These are phyloP conservation scores for Acanthopleura granulata DNA, from an alignment of 2,888 invertebrate species.

Conservation along the genomic window DNA sequence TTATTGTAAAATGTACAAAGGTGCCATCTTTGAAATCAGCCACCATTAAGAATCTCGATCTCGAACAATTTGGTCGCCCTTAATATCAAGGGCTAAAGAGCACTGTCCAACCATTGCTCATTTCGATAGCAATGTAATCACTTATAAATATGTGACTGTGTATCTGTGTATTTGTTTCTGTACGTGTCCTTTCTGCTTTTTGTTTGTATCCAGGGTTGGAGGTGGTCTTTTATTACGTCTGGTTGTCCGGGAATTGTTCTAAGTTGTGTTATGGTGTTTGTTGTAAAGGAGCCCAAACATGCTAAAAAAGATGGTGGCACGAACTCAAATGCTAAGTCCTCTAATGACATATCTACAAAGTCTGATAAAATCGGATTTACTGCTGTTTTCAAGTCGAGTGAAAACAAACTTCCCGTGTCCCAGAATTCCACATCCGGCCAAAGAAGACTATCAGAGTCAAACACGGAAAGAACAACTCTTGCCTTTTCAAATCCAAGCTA, in stretches of 20 bases:
- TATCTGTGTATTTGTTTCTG: too few species aligned
- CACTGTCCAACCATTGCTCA: too few species aligned
- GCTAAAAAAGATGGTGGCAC: not conserved
- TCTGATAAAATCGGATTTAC: too few species aligned
- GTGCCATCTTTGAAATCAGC: too few species aligned
- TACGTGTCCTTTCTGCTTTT: not conserved
- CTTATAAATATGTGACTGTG: too few species aligned
- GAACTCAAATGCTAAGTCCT: not conserved
- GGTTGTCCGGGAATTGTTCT: slow-evolving; percentile 67
- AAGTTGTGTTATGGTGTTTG: slow-evolving; percentile 62
- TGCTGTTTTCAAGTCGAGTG: too few species aligned
- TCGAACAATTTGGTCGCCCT: too few species aligned
- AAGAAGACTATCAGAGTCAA: not conserved
- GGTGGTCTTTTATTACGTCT: slow-evolving; percentile 68
- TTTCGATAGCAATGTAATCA: too few species aligned
- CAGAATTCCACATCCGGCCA: not conserved
- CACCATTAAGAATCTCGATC: too few species aligned
- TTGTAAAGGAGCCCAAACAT: slow-evolving; percentile 64
- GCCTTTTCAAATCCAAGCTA: not conserved
- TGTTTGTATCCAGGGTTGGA: slow-evolving; percentile 66
- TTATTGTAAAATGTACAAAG: too few species aligned
- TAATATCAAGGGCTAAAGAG: too few species aligned
- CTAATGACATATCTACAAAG: not conserved
- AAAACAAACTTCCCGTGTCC: not conserved
- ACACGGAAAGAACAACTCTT: not conserved